phyloP scores from a whole-genome alignment of 2,888 invertebrate genomes.

The Drosophila prostipennis region DNA sequence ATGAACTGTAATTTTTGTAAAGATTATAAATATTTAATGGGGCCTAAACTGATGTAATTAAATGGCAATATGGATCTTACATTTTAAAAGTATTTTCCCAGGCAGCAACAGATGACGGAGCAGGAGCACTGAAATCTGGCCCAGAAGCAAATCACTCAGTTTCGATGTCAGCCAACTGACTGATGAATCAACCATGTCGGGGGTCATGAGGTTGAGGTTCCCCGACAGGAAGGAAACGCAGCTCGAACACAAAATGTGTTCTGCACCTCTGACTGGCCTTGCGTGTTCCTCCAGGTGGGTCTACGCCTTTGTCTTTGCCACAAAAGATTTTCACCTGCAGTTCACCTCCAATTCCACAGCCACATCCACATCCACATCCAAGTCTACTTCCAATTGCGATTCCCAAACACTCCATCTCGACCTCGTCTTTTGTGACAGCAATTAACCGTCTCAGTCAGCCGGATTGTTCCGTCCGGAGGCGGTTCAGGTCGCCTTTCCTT shows the following conservation, averaged over 20 bases:
- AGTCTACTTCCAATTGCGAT: slow-evolving; percentile 24
- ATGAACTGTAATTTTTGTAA: too few relatives aligned
- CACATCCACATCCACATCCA: neutral
- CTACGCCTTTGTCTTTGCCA: slow-evolving; percentile 29
- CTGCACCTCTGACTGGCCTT: slow-evolving; percentile 69
- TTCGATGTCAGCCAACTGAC: slow-evolving; percentile 36
- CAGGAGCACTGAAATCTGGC: slow-evolving; percentile 24
- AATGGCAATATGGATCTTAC: neutral
- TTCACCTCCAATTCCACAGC: slow-evolving; percentile 14
- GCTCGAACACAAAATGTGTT: slow-evolving; percentile 67
- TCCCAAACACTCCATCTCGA: slow-evolving; percentile 15
- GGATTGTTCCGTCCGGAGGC: slow-evolving; percentile 29
- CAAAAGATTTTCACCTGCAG: slow-evolving; percentile 64
- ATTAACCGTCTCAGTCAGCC: slow-evolving; percentile 80
- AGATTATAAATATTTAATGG: too few relatives aligned
- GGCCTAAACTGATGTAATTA: neutral
- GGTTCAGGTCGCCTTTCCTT: slow-evolving; percentile 49
- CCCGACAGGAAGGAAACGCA: slow-evolving; percentile 29
- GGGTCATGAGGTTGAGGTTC: slow-evolving; percentile 6
- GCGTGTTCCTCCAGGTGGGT: slow-evolving; percentile 45
- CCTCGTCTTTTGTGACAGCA: slow-evolving; percentile 75
- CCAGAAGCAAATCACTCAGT: slow-evolving; percentile 18
- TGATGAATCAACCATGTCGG: slow-evolving; percentile 13
- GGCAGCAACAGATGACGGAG: slow-evolving; percentile 20
- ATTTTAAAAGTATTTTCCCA: neutral